These are phyloP conservation scores for Cebus imitator DNA, from an alignment of 2,113 vertebrate species.

Conservation along the genomic window DNA sequence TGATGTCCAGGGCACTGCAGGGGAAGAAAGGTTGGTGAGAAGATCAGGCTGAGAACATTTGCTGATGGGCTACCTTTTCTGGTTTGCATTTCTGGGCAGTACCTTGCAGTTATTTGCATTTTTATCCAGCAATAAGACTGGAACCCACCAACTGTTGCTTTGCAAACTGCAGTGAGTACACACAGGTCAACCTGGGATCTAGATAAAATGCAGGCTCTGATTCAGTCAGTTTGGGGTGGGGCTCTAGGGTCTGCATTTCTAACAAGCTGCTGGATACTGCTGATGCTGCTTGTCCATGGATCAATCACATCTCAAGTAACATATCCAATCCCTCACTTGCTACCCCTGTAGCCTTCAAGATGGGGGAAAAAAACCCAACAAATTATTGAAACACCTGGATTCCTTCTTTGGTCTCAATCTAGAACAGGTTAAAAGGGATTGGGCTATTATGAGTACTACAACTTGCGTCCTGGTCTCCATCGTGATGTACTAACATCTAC, in stretches of 20 bases:
- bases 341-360: neutral
- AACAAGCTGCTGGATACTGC: neutral
- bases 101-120: neutral
- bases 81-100: neutral
- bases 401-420: neutral
- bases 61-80: neutral
- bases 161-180: neutral
- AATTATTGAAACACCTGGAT: neutral
- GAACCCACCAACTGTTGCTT: neutral
- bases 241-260: neutral
- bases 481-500: too few species aligned
- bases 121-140: neutral
- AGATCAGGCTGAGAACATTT: neutral
- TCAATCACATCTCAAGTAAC: neutral
- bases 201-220: neutral
- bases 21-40: neutral
- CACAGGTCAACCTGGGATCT: neutral
- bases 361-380: accelerated
- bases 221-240: neutral
- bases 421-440: neutral
- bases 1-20: constrained; percentile 71
- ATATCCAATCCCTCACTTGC: neutral
- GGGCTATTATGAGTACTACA: neutral
- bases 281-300: too few species aligned
- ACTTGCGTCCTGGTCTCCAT: neutral